A percentile compares a stretch with the other conserved stretches of the same genome.
Evolutionary conservation across 2,113 vertebrate species (phyloP).

Genomic region (Atrichornis clamosus): DNA sequence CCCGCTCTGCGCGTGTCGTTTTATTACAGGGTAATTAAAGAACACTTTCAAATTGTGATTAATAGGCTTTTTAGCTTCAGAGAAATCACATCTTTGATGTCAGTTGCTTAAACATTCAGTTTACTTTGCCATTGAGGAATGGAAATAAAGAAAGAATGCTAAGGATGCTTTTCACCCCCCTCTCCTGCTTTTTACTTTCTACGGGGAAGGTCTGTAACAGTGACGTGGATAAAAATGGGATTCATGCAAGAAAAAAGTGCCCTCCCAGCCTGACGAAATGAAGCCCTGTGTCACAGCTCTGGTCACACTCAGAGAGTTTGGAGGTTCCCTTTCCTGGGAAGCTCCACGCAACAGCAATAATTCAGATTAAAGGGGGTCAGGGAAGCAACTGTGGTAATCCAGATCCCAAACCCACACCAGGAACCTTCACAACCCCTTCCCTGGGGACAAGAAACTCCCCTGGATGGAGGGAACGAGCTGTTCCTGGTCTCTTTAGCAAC

Average conservation of each 20-base stretch:
- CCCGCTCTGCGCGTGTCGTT: not conserved
- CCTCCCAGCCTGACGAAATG: fast-evolving
- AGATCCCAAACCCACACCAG: not conserved
- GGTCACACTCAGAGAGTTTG: not conserved
- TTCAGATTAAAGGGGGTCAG: not conserved
- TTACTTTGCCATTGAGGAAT: slow-evolving; percentile 47
- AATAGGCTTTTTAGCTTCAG: slow-evolving; percentile 67
- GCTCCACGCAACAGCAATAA: not conserved
- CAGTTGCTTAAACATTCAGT: slow-evolving; percentile 39
- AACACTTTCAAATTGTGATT: slow-evolving; percentile 55
- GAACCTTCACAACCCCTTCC: not conserved
- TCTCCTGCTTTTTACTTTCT: not conserved
- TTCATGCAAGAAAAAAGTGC: fast-evolving
- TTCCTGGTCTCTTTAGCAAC: not conserved
- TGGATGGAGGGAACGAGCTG: not conserved
- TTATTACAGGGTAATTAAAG: slow-evolving; percentile 63
- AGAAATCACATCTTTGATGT: slow-evolving; percentile 61
- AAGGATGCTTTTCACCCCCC: not conserved
- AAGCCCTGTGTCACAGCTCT: not conserved
- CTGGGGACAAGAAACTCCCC: not conserved
- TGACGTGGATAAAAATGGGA: not conserved
- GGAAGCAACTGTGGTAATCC: not conserved
- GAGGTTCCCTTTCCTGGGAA: not conserved
- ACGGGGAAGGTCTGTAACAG: not conserved
- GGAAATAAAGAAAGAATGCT: slow-evolving; percentile 15